Conservation (phyloP, 2,113 vertebrate genomes). For the Mesocricetus auratus region DNA sequence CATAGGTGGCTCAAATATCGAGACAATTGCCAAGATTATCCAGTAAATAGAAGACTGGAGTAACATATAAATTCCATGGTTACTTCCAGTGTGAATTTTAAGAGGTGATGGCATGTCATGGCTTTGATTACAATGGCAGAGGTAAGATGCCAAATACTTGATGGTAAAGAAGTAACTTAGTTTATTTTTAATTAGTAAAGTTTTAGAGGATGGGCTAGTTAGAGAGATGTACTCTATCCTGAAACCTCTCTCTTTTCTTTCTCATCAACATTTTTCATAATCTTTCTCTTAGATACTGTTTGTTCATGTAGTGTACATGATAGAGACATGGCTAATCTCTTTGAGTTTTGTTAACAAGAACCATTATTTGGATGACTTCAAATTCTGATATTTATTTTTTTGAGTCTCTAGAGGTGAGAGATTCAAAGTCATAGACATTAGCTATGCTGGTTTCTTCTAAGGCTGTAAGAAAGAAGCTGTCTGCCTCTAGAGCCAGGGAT, state of each 20-base stretch:
- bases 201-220: not conserved
- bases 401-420: not conserved
- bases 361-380: not conserved
- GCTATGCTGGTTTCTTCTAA: not conserved
- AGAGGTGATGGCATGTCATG: not conserved
- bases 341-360: not conserved
- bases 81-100: not conserved
- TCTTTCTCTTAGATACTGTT: not conserved
- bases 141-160: not conserved
- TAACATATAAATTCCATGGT: not conserved
- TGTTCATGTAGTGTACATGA: not conserved
- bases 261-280: not conserved
- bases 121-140: too few species aligned
- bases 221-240: not conserved
- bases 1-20: not conserved
- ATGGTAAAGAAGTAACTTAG: not conserved
- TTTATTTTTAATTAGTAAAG: not conserved
- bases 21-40: not conserved
- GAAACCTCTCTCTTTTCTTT: not conserved
- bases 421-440: not conserved
- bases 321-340: not conserved
- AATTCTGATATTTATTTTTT: not conserved
- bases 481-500: not conserved
- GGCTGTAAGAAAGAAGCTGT: not conserved
- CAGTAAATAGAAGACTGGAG: not conserved